phyloP scores from a whole-genome alignment of 1,140 invertebrate species.

The Subanguina moxae region DNA sequence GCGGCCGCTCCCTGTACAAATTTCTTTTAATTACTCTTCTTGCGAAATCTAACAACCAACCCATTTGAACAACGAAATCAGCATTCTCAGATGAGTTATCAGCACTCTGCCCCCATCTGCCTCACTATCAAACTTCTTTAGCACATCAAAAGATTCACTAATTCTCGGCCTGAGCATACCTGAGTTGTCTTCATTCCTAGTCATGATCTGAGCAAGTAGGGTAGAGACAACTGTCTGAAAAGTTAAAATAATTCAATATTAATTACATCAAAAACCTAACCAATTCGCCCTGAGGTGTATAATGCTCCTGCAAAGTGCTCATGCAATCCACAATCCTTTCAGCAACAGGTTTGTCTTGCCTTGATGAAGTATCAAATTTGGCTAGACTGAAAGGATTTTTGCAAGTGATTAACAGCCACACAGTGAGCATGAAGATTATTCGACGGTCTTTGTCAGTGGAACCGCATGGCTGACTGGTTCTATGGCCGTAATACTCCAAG shows the following conservation, averaged over 20 bases:
- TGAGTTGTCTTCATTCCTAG: conserved; percentile 38
- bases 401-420: conserved; percentile 44
- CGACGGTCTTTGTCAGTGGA: conserved; percentile 4
- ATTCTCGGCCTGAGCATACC: conserved; percentile 17
- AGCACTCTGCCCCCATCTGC: conserved; percentile 16
- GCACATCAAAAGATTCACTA: neutral
- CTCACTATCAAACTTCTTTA: conserved; percentile 23
- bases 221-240: conserved; percentile 36
- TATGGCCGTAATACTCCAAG: conserved; percentile 17
- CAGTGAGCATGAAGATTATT: conserved; percentile 25
- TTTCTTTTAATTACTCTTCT: neutral
- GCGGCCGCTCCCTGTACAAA: too few species aligned
- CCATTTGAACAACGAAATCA: conserved; percentile 35
- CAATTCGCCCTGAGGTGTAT: conserved; percentile 16
- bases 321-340: conserved; percentile 12
- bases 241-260: neutral
- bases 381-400: conserved; percentile 49
- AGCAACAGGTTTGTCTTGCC: conserved; percentile 6
- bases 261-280: neutral
- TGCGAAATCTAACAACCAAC: conserved; percentile 6
- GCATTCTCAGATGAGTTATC: conserved; percentile 28
- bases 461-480: neutral
- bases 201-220: conserved; percentile 41
- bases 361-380: conserved; percentile 8
- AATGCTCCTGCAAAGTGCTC: conserved; percentile 12